These are phyloP conservation scores for Pectinophora gossypiella DNA, from an alignment of 1,140 invertebrate species.

Conservation along the genomic window DNA sequence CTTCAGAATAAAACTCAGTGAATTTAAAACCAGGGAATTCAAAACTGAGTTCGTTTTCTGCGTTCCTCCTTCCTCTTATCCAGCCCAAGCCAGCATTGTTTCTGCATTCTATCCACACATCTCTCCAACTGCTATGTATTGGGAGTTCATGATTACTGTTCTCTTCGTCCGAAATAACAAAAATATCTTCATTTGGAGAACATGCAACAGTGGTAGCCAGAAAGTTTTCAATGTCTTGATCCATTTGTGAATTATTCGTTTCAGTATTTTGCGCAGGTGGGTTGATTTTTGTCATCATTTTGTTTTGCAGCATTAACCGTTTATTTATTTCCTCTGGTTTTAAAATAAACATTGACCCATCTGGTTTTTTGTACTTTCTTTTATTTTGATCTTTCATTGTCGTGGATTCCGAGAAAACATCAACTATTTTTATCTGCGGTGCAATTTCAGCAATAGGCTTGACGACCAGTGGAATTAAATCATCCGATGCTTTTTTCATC, in stretches of 20 bases:
- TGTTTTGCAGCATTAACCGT: conserved; percentile 26
- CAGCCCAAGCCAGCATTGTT: conserved; percentile 44
- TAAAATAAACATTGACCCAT: conserved; percentile 49
- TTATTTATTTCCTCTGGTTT: conserved; percentile 69
- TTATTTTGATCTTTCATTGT: conserved; percentile 11
- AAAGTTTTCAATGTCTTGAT: conserved; percentile 43
- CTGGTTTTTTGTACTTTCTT: conserved; percentile 13
- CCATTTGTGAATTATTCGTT: conserved; percentile 1
- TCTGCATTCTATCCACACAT: conserved; percentile 42
- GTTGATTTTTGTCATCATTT: background rate
- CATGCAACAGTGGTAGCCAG: conserved; percentile 23
- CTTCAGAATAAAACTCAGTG: conserved; percentile 43
- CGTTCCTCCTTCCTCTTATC: conserved; percentile 35
- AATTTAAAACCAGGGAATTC: conserved; percentile 55
- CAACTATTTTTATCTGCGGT: conserved; percentile 33
- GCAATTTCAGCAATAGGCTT: conserved; percentile 36
- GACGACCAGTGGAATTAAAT: conserved; percentile 3
- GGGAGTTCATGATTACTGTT: conserved; percentile 9
- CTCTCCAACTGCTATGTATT: conserved; percentile 12
- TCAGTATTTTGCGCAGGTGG: background rate
- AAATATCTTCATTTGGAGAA: conserved; percentile 24
- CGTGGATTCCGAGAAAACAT: conserved; percentile 12
- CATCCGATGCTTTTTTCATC: background rate
- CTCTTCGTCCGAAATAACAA: conserved; percentile 51
- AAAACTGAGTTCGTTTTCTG: conserved; percentile 40